A percentile compares a stretch with the other conserved stretches of the same genome.
These are phyloP conservation scores for Plagodis dolabraria DNA, from an alignment of 2,888 invertebrate genomes.

Conservation along the genomic window DNA sequence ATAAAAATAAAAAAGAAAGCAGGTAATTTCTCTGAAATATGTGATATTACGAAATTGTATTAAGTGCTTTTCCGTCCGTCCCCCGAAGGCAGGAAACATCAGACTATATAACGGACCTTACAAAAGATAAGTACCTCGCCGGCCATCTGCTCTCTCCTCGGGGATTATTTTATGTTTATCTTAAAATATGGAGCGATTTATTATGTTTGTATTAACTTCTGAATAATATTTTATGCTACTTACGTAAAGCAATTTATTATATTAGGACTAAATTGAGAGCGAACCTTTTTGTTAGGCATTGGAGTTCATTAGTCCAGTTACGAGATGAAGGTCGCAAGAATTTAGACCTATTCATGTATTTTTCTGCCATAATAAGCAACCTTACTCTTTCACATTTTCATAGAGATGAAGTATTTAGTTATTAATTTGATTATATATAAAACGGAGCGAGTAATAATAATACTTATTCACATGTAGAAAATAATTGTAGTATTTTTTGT, in stretches of 20 bases:
- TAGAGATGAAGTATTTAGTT: too few species aligned
- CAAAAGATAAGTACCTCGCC: slow-evolving; percentile 36
- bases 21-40: slow-evolving; percentile 44
- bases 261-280: background rate
- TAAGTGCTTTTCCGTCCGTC: slow-evolving; percentile 36
- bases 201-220: slow-evolving; percentile 20
- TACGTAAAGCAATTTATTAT: background rate
- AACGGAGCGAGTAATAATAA: too few species aligned
- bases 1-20: background rate
- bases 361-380: too few species aligned
- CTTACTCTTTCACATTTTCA: too few species aligned
- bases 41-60: slow-evolving; percentile 48
- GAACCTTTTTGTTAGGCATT: too few species aligned
- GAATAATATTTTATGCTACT: background rate
- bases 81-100: slow-evolving; percentile 48
- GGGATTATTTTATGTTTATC: slow-evolving; percentile 42
- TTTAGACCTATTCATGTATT: too few species aligned
- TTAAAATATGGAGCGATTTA: slow-evolving; percentile 29
- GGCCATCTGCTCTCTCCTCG: slow-evolving; percentile 41
- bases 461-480: too few species aligned
- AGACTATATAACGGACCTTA: slow-evolving; percentile 46
- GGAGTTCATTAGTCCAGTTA: too few species aligned
- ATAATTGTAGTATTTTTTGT: too few species aligned
- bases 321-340: too few species aligned
- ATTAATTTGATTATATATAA: too few species aligned